These are phyloP conservation scores for Porites lobata DNA, from an alignment of 92 coral and sea anemone species.

Conservation along the genomic window DNA sequence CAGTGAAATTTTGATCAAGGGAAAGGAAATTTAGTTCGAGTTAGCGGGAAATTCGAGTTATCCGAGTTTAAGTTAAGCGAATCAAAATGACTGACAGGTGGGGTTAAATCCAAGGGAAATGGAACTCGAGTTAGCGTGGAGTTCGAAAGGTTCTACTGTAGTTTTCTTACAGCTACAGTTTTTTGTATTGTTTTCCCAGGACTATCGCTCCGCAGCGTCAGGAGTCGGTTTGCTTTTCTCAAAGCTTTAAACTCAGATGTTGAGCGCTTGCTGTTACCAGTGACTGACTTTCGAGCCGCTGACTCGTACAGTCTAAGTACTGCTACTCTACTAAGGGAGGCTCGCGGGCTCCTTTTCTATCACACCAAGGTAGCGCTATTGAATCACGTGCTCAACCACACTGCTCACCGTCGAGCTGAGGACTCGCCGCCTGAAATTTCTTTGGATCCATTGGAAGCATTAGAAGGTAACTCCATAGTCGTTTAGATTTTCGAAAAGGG, in stretches of 20 bases:
- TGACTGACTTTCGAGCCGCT: conserved; percentile 86
- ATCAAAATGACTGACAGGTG: too few species aligned
- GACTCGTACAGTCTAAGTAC: conserved; percentile 84
- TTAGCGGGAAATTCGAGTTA: too few species aligned
- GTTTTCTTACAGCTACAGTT: background rate
- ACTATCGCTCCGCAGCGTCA: conserved; percentile 77
- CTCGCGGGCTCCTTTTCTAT: conserved; percentile 88
- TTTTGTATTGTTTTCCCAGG: conserved; percentile 42
- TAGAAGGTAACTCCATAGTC: conserved; percentile 78
- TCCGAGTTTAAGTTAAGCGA: too few species aligned
- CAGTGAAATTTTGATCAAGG: too few species aligned
- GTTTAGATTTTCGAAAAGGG: too few species aligned
- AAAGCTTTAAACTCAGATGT: conserved; percentile 87
- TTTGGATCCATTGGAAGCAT: conserved; percentile 92
- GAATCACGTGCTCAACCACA: conserved; percentile 91
- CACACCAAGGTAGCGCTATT: conserved; percentile 94
- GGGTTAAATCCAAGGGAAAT: too few species aligned
- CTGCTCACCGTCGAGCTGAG: conserved; percentile 88
- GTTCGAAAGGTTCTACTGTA: background rate
- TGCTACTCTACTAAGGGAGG: conserved; percentile 78
- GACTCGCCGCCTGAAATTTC: conserved; percentile 93
- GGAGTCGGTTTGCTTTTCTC: conserved; percentile 95
- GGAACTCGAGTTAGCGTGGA: too few species aligned
- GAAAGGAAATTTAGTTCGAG: too few species aligned
- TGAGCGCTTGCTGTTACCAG: conserved; percentile 87